Conservation (phyloP, 2,797 vertebrate genomes). For the Lacerta agilis region DNA sequence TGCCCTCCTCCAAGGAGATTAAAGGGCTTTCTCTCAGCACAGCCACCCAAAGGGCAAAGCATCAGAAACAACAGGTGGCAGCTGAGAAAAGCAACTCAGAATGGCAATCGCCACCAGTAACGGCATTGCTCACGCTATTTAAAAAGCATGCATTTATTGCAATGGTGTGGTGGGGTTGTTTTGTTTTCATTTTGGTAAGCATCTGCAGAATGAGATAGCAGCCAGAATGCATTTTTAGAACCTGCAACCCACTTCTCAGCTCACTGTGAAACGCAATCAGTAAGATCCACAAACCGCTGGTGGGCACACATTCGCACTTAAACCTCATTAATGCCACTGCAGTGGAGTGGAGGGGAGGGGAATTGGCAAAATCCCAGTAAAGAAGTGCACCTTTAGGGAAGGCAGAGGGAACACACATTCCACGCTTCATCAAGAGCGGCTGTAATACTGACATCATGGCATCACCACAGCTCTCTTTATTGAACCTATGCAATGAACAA, state of each 20-base stretch:
- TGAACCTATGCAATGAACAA: too few relatives aligned
- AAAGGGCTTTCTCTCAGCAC: neutral
- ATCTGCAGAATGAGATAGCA: neutral
- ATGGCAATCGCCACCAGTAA: slow-evolving; percentile 12
- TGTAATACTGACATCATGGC: too few relatives aligned
- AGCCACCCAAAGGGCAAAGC: neutral
- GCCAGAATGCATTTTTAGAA: neutral
- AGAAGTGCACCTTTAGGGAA: neutral
- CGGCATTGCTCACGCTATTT: slow-evolving; percentile 17
- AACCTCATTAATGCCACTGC: too few relatives aligned
- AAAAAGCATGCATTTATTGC: neutral
- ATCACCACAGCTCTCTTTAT: too few relatives aligned
- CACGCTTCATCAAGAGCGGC: neutral
- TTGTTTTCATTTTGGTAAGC: neutral
- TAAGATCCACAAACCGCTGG: neutral
- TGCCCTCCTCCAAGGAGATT: neutral
- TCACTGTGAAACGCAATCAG: neutral
- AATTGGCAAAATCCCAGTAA: neutral
- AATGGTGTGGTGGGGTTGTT: neutral
- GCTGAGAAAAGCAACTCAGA: neutral
- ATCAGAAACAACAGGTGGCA: neutral
- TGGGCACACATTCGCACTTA: neutral
- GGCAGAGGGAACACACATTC: neutral
- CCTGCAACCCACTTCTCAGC: neutral
- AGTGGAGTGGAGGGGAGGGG: neutral